phyloP scores from a whole-genome alignment of 2,888 invertebrate genomes.

The Cheilosia grossa region DNA sequence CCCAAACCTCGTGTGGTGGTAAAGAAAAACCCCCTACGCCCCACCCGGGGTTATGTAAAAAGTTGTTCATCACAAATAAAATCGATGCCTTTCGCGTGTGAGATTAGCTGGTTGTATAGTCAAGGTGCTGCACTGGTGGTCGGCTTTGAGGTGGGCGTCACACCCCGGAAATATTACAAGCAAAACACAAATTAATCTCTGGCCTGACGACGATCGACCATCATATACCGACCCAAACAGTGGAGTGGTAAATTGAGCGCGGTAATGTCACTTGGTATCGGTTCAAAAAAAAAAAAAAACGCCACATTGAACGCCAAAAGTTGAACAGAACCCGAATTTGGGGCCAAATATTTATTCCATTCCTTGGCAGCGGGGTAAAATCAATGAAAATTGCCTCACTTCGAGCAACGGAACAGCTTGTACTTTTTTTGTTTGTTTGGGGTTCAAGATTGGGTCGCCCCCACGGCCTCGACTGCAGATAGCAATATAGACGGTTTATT shows the following conservation, averaged over 20 bases:
- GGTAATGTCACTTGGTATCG: constrained; percentile 12
- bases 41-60: constrained; percentile 51
- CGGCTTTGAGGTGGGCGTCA: constrained; percentile 28
- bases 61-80: constrained; percentile 67
- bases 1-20: constrained; percentile 11
- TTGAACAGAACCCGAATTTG: too few species aligned
- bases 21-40: too few species aligned
- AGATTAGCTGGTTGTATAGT: constrained; percentile 45
- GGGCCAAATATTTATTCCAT: constrained; percentile 53
- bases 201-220: constrained; percentile 21
- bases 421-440: constrained; percentile 54
- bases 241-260: background rate
- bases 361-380: constrained; percentile 41
- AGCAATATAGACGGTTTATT: constrained; percentile 3
- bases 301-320: too few species aligned
- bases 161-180: constrained; percentile 70
- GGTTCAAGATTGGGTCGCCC: constrained; percentile 23
- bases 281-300: background rate
- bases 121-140: constrained; percentile 7
- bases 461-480: background rate
- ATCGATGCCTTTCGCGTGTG: constrained; percentile 70
- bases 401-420: constrained; percentile 34
- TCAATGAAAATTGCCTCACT: constrained; percentile 59
- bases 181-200: constrained; percentile 48
- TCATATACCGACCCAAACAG: background rate